A percentile compares a stretch with the other conserved stretches of the same genome.
phyloP scores from a whole-genome alignment of 1,140 invertebrate species.

The Ceratosolen fusciceps region DNA sequence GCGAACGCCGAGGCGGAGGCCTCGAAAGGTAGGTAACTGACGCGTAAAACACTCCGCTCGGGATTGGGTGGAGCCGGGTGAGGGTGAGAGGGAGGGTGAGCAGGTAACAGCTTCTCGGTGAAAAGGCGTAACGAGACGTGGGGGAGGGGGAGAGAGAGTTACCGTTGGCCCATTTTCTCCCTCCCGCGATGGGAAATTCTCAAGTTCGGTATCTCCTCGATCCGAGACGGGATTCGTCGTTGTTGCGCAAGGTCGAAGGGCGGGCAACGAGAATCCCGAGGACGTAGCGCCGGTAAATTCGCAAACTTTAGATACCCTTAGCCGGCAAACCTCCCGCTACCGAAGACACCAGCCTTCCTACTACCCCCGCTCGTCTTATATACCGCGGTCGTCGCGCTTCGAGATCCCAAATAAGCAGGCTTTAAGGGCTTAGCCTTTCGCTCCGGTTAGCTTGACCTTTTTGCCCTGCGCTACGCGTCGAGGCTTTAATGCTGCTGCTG shows the following conservation, averaged over 20 bases:
- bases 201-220: slow-evolving; percentile 47
- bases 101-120: not conserved
- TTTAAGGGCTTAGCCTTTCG: slow-evolving; percentile 58
- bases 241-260: slow-evolving; percentile 23
- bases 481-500: not conserved
- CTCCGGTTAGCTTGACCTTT: slow-evolving; percentile 30
- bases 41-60: not conserved
- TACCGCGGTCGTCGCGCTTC: slow-evolving; percentile 40
- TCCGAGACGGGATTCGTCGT: slow-evolving; percentile 39
- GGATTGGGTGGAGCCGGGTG: not conserved
- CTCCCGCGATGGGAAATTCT: slow-evolving; percentile 30
- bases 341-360: slow-evolving; percentile 45
- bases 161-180: slow-evolving; percentile 13
- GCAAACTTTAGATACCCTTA: slow-evolving; percentile 60
- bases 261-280: slow-evolving; percentile 29
- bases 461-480: not conserved
- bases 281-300: slow-evolving; percentile 52
- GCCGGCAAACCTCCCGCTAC: slow-evolving; percentile 48
- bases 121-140: slow-evolving; percentile 3
- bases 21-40: too few relatives aligned
- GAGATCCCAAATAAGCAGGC: slow-evolving; percentile 57
- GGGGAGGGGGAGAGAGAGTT: too few relatives aligned
- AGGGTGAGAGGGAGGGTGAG: not conserved
- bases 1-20: too few relatives aligned
- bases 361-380: slow-evolving; percentile 46